These are phyloP conservation scores for Meiosimyza decipiens DNA, from an alignment of 2,888 invertebrate genomes.

Conservation along the genomic window DNA sequence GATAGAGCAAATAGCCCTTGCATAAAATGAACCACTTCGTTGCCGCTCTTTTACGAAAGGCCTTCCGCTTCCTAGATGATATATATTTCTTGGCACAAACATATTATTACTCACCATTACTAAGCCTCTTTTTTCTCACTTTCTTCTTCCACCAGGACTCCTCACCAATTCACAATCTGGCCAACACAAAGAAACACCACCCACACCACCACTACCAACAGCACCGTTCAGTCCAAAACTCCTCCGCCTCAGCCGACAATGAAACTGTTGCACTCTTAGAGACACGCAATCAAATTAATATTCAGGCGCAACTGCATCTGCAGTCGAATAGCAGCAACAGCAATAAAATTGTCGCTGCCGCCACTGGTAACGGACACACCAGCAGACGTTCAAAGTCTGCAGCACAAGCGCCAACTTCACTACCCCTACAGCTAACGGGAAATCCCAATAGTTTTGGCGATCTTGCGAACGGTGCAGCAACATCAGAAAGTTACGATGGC, in stretches of 20 bases:
- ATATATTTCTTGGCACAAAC: neutral
- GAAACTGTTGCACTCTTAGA: slow-evolving; percentile 65
- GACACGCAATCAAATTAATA: slow-evolving; percentile 61
- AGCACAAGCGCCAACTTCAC: slow-evolving; percentile 39
- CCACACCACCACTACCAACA: slow-evolving; percentile 55
- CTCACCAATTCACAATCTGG: slow-evolving; percentile 67
- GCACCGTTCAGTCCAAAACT: slow-evolving; percentile 46
- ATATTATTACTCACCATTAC: neutral
- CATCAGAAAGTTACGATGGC: slow-evolving; percentile 22
- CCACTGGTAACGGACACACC: slow-evolving; percentile 26
- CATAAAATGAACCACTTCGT: no score
- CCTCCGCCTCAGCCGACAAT: slow-evolving; percentile 53
- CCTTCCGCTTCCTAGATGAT: no score
- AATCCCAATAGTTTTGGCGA: slow-evolving; percentile 17
- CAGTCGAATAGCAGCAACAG: slow-evolving; percentile 35
- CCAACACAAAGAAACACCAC: slow-evolving; percentile 64
- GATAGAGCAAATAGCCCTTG: no score
- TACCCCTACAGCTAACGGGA: slow-evolving; percentile 36
- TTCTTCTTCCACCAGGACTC: slow-evolving; percentile 56
- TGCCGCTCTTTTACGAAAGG: no score
- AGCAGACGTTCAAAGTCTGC: slow-evolving; percentile 9
- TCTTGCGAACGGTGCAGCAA: slow-evolving; percentile 11
- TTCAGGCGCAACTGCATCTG: slow-evolving; percentile 54
- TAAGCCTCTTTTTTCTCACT: slow-evolving; percentile 13
- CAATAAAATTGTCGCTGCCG: slow-evolving; percentile 1